A percentile compares a stretch with the other conserved stretches of the same genome.
These are phyloP conservation scores for Calycopis cecrops DNA, from an alignment of 1,140 invertebrate genomes.

Conservation along the genomic window DNA sequence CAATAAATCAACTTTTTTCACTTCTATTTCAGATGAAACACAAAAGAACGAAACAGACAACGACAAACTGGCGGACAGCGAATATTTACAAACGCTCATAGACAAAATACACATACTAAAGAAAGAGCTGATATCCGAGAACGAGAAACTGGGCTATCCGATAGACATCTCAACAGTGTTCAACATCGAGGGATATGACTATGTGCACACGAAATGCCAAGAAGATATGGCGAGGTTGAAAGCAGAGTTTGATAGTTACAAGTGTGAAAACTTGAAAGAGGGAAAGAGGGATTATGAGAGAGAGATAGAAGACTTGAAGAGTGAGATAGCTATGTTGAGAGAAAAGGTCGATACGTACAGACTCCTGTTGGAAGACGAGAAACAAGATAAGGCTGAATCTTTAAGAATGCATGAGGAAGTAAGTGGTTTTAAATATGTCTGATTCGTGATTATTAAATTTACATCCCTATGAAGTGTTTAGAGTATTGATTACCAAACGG, in stretches of 20 bases:
- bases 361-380: slow-evolving; percentile 54
- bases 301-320: slow-evolving; percentile 73
- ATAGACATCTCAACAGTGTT: slow-evolving; percentile 74
- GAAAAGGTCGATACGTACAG: slow-evolving; percentile 73
- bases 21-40: slow-evolving; percentile 46
- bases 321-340: slow-evolving; percentile 78
- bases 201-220: slow-evolving; percentile 55
- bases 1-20: slow-evolving; percentile 2
- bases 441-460: no score
- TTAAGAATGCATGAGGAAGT: slow-evolving; percentile 78
- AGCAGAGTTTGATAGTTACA: slow-evolving; percentile 55
- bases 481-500: no score
- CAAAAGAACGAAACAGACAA: slow-evolving; percentile 63
- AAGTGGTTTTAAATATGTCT: slow-evolving; percentile 15
- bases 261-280: slow-evolving; percentile 35
- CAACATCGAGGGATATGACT: slow-evolving; percentile 60
- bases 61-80: slow-evolving; percentile 64
- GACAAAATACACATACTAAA: slow-evolving; percentile 77
- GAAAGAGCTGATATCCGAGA: slow-evolving; percentile 73
- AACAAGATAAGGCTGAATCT: slow-evolving; percentile 79
- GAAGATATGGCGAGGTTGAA: slow-evolving; percentile 63
- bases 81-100: slow-evolving; percentile 67
- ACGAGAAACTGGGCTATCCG: slow-evolving; percentile 72
- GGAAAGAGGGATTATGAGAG: slow-evolving; percentile 46
- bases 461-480: no score